Evolutionary conservation across 1,140 invertebrate genomes (phyloP).

Genomic region (Luehdorfia chinensis): DNA sequence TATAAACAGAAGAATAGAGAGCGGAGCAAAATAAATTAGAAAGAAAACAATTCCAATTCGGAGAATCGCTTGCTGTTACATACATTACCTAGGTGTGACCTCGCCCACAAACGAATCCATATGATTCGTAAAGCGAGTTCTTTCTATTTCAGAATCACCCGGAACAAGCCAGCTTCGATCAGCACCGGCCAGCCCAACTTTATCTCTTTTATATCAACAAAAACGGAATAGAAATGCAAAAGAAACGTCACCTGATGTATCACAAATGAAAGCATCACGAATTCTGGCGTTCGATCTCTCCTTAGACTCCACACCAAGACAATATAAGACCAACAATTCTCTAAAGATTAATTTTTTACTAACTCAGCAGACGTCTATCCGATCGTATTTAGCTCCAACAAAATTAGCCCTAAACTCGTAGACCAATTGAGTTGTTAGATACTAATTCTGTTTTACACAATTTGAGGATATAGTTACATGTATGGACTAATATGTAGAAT

Average conservation of each 20-base stretch:
- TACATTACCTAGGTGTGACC: too few species aligned
- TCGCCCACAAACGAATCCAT: conserved; percentile 32
- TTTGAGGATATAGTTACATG: neutral
- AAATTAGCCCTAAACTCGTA: neutral
- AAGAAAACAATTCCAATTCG: too few species aligned
- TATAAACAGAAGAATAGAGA: too few species aligned
- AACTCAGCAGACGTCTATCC: neutral
- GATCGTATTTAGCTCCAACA: neutral
- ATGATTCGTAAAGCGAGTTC: conserved; percentile 45
- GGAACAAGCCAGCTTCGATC: conserved; percentile 27
- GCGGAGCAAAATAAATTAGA: too few species aligned
- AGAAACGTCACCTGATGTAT: conserved; percentile 10
- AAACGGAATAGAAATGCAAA: neutral
- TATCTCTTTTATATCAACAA: neutral
- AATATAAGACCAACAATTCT: neutral
- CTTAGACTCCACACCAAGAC: conserved; percentile 11
- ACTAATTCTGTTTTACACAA: neutral
- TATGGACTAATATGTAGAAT: too few species aligned
- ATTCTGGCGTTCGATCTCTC: conserved; percentile 20
- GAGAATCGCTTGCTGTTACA: too few species aligned
- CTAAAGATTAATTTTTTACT: neutral
- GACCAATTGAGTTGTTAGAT: neutral
- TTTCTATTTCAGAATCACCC: conserved; percentile 50
- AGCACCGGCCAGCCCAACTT: conserved; percentile 19
- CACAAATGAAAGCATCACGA: conserved; percentile 8